These are phyloP conservation scores for Pseudomugil gertrudae DNA, from an alignment of 2,797 vertebrate genomes.

Conservation along the genomic window DNA sequence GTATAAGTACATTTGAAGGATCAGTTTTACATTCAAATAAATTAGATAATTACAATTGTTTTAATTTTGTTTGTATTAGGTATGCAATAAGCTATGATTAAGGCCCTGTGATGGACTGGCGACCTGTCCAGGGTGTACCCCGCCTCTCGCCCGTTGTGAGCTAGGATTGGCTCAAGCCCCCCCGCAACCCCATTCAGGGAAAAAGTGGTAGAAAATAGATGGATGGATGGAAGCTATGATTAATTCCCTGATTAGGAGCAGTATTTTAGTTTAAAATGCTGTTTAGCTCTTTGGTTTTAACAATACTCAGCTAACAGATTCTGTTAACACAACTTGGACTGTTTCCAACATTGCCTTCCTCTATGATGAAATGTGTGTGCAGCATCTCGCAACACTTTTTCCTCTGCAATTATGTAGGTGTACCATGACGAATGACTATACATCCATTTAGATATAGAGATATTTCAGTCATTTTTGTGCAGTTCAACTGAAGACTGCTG, in stretches of 20 bases:
- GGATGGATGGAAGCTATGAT: too few species aligned
- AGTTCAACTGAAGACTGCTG: constrained; percentile 48
- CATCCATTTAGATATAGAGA: constrained; percentile 47
- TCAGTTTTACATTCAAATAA: background rate
- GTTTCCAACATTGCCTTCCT: constrained; percentile 17
- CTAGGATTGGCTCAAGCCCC: too few species aligned
- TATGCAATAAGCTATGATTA: background rate
- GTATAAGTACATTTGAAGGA: background rate
- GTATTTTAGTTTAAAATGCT: constrained; percentile 5
- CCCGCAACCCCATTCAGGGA: too few species aligned
- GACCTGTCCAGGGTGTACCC: too few species aligned
- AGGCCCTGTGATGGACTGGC: too few species aligned
- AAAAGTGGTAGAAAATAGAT: too few species aligned
- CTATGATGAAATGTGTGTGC: constrained; percentile 17
- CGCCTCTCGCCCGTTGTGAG: too few species aligned
- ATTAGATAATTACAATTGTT: constrained; percentile 6
- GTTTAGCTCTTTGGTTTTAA: constrained; percentile 9
- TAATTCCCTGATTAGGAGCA: background rate
- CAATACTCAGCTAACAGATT: constrained; percentile 24
- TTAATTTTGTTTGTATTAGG: background rate
- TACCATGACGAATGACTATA: constrained; percentile 51
- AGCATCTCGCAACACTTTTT: constrained; percentile 27
- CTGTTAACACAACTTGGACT: background rate
- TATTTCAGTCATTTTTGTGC: constrained; percentile 59
- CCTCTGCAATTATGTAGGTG: constrained; percentile 36